Evolutionary conservation across 2,797 vertebrate genomes (phyloP), one percentile per base, ranked within the genome.

Genomic region (Morus bassanus): DNA sequence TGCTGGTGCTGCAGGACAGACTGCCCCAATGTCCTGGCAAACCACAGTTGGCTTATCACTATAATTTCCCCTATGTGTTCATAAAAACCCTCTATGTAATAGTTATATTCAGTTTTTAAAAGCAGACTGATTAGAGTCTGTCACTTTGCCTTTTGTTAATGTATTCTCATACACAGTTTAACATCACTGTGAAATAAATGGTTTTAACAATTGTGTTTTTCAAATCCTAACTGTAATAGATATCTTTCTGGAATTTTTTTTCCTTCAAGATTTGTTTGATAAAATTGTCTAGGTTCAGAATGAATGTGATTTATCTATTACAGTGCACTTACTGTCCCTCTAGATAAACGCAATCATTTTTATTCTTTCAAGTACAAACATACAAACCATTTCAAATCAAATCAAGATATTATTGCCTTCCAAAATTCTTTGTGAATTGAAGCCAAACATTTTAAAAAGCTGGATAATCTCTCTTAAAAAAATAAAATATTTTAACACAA

Each of bases 31-130:
- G 41, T 79, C 39, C 83, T 68, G 75, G 63, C 13, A 90, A 88
- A 87, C 31, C 37, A 35, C 64, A 45, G 7, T 35, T 83, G 81
- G 28, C 13, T 95, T 94, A 73, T 87, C 56, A 19, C 21, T 95
- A n/a, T 68, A 73, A 64, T 89, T 93, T 92, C 64, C 68, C 60
- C 39, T 73, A 50, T 56, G 43, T 78, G 39, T 79, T 89, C 82
- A 92, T 75, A 88, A 85, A 85, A 85, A 6, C 8, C 11, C 45
- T 69, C 67, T 8, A 18, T 81, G n/a, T 41, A 74, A 69, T 89
- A 92, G 89, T 96, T 93, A 90, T 78, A 70, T 45, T 41, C 23
- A 54, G 31, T 90, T 90, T 89, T 95, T 39, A 64, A 93, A 94
- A 85, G 18, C 17, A 78, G 53, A n/a, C 46, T 95, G 85, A 95